A percentile compares a stretch with the other conserved stretches of the same genome.
Conservation (phyloP, 2,888 invertebrate genomes). For the Zhengitettix transpicula region DNA sequence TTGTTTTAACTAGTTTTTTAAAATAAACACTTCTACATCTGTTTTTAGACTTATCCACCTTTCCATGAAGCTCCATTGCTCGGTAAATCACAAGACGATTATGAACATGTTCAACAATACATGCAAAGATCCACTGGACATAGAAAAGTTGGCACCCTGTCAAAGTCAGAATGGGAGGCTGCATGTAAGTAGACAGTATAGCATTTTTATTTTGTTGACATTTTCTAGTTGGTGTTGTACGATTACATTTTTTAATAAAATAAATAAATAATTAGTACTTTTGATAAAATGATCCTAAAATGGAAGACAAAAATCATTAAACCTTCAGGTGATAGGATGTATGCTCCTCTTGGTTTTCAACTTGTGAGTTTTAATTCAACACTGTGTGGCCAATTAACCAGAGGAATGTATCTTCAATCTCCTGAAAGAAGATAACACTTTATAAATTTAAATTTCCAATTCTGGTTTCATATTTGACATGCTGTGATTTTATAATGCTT, state of each 20-base stretch:
- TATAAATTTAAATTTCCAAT: no score
- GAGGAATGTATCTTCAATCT: no score
- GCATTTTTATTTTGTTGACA: neutral
- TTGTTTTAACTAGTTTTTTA: no score
- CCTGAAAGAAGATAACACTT: no score
- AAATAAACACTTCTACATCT: neutral
- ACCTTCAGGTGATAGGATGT: no score
- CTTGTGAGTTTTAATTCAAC: no score
- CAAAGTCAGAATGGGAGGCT: slow-evolving; percentile 84
- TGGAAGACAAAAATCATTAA: neutral
- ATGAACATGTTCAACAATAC: slow-evolving; percentile 50
- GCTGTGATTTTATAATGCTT: no score
- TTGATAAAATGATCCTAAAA: neutral
- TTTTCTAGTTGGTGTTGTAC: neutral
- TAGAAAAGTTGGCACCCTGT: slow-evolving; percentile 59
- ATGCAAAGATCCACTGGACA: slow-evolving; percentile 27
- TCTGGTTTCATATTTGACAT: no score
- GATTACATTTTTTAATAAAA: neutral
- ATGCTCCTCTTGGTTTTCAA: no score
- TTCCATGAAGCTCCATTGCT: slow-evolving; percentile 33
- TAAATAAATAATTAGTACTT: neutral
- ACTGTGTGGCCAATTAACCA: no score
- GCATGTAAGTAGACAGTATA: slow-evolving; percentile 47
- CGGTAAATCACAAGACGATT: slow-evolving; percentile 45
- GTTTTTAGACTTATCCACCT: slow-evolving; percentile 50